These are phyloP conservation scores for Glossophaga mutica DNA, from an alignment of 2,797 vertebrate genomes.

Conservation along the genomic window DNA sequence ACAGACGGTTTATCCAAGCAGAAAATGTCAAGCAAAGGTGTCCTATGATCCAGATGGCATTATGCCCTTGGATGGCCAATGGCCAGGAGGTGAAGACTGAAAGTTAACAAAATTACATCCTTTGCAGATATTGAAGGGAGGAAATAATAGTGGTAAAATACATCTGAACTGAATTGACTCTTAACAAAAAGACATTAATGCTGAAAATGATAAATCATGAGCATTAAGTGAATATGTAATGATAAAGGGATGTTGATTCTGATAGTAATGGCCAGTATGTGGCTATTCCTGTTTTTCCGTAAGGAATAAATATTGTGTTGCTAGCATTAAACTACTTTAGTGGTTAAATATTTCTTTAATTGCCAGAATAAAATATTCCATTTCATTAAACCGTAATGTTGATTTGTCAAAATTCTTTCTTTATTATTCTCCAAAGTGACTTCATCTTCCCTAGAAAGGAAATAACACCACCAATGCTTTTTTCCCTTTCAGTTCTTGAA, in stretches of 20 bases:
- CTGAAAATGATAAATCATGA: background rate
- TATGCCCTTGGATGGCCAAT: background rate
- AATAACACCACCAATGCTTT: background rate
- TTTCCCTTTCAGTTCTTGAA: constrained; percentile 16
- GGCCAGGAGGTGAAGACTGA: background rate
- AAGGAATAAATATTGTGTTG: background rate
- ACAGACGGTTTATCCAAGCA: background rate
- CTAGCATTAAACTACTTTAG: background rate
- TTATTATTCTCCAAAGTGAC: constrained; percentile 17
- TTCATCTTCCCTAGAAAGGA: background rate
- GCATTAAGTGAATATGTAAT: background rate
- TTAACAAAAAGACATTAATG: background rate
- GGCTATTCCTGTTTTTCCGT: background rate
- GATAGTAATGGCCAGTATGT: background rate
- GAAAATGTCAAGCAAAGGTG: background rate
- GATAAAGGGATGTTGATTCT: background rate
- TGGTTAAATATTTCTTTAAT: background rate
- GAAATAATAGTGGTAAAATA: background rate
- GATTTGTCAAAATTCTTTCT: constrained; percentile 15
- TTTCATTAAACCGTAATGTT: background rate
- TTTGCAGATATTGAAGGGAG: background rate
- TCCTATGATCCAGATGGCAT: background rate
- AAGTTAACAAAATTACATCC: background rate
- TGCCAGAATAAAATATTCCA: background rate
- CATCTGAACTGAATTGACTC: background rate